These are phyloP conservation scores for Dendrolimus kikuchii DNA, from an alignment of 1,140 invertebrate genomes.

Conservation along the genomic window DNA sequence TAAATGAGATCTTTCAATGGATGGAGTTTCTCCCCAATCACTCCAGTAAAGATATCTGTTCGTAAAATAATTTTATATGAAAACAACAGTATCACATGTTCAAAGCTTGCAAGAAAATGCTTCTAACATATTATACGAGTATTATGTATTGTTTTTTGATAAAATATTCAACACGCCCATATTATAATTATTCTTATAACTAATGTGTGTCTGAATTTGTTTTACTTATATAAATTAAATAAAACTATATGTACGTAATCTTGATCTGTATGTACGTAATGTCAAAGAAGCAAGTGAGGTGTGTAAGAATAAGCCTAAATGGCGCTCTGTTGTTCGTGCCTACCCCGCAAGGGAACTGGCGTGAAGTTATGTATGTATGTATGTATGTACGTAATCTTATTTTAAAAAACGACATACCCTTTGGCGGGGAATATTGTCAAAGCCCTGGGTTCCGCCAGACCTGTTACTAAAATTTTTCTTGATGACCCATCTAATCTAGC, in stretches of 20 bases:
- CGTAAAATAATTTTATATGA: constrained; percentile 7
- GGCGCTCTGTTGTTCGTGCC: no score
- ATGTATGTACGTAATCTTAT: no score
- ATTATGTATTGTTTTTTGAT: background rate
- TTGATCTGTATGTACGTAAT: no score
- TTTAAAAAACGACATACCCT: constrained; percentile 71
- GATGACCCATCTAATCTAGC: constrained; percentile 84
- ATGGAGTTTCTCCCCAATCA: constrained; percentile 88
- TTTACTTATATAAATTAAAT: background rate
- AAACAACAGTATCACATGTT: no score
- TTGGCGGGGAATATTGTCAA: constrained; percentile 83
- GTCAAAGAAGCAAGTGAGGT: no score
- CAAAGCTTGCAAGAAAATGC: no score
- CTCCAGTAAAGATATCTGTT: constrained; percentile 90
- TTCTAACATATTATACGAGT: background rate
- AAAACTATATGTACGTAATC: background rate
- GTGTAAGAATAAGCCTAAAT: no score
- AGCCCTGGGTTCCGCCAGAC: constrained; percentile 83
- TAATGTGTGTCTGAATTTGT: background rate
- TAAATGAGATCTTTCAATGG: constrained; percentile 88
- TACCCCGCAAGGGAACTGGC: no score
- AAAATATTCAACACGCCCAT: background rate
- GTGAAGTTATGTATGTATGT: no score
- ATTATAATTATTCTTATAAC: background rate
- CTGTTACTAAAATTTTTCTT: constrained; percentile 80